These are phyloP conservation scores for Kradibia gibbosae DNA, from an alignment of 1,140 invertebrate species.

Conservation along the genomic window DNA sequence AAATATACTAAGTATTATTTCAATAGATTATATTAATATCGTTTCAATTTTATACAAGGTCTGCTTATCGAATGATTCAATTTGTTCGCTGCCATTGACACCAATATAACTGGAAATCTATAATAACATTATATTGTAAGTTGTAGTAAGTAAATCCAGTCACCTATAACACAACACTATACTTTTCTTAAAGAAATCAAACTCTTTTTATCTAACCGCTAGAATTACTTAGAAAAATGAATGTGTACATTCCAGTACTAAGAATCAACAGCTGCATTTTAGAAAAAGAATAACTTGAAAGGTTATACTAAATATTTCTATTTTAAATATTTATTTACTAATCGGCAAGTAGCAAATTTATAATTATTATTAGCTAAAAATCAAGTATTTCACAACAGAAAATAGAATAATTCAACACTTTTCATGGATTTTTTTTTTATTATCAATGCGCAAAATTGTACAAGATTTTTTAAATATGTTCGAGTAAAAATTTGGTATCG, in stretches of 20 bases:
- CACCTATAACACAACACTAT: too few relatives aligned
- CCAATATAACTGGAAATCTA: conserved; percentile 19
- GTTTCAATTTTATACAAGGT: not conserved
- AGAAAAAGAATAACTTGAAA: too few relatives aligned
- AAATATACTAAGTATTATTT: not conserved
- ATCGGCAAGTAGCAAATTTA: too few relatives aligned
- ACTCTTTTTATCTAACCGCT: not conserved
- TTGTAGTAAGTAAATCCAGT: not conserved
- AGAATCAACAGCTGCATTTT: too few relatives aligned
- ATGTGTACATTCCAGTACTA: not conserved
- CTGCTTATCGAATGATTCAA: not conserved
- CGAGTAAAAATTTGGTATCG: not conserved
- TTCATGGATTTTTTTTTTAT: too few relatives aligned
- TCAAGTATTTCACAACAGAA: too few relatives aligned
- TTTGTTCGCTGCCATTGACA: conserved; percentile 22
- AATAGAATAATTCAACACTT: too few relatives aligned
- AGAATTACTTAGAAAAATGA: not conserved
- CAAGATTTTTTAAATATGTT: not conserved
- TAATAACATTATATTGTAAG: conserved; percentile 13
- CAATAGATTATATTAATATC: conserved; percentile 7
- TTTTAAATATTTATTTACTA: too few relatives aligned
- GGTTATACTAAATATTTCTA: too few relatives aligned
- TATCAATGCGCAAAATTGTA: not conserved
- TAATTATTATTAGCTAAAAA: too few relatives aligned
- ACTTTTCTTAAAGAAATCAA: not conserved